These are phyloP conservation scores for Agapornis roseicollis DNA, from an alignment of 2,113 vertebrate species.

Conservation along the genomic window DNA sequence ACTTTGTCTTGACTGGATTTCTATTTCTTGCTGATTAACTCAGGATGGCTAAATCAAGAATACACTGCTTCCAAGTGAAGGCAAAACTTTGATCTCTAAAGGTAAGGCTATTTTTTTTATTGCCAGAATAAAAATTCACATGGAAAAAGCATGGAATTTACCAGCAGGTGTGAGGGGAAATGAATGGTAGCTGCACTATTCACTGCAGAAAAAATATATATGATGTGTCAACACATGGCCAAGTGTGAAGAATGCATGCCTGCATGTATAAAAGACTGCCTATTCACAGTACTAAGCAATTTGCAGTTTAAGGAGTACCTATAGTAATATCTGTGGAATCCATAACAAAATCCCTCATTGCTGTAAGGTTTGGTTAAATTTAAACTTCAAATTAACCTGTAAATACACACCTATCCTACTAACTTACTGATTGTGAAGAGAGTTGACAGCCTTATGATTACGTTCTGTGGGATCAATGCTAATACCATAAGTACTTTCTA, in stretches of 20 bases:
- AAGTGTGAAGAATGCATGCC: slow-evolving; percentile 49
- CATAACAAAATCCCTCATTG: neutral
- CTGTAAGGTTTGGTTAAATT: neutral
- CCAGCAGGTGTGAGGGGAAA: slow-evolving; percentile 59
- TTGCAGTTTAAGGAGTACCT: slow-evolving; percentile 21
- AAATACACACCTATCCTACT: neutral
- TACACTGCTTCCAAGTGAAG: neutral
- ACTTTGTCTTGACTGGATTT: neutral
- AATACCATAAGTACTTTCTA: neutral
- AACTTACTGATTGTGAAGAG: neutral
- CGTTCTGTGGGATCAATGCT: neutral
- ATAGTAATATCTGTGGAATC: neutral
- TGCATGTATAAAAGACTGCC: neutral
- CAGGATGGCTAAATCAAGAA: neutral
- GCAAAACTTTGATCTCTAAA: neutral
- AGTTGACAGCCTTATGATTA: neutral
- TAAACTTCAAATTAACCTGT: neutral
- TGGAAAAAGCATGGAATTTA: slow-evolving; percentile 15
- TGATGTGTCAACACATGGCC: slow-evolving; percentile 50
- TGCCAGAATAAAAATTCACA: slow-evolving; percentile 17
- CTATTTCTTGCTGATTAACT: neutral
- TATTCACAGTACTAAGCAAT: neutral
- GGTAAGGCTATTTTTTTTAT: neutral
- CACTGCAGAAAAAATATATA: slow-evolving; percentile 24
- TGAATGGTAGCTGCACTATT: slow-evolving; percentile 46